Evolutionary conservation across 1,140 invertebrate species (phyloP), one percentile per base, ranked within the genome.

Genomic region (Gryllus bimaculatus): DNA sequence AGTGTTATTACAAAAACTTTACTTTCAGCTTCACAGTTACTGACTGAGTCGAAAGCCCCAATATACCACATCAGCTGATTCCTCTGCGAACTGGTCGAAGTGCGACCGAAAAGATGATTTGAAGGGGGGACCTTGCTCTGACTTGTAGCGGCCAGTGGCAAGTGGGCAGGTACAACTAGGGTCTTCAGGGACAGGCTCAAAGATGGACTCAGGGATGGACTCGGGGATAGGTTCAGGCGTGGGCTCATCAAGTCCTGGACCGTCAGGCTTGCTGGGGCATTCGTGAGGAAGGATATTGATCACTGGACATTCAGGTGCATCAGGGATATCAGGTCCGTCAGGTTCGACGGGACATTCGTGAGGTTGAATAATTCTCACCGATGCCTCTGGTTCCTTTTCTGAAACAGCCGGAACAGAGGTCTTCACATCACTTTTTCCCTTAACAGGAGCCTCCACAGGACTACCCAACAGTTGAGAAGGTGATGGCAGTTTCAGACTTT

Each of bases 401-500:
- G 54, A 66, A 66, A 7, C 54, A 66, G 2, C 18, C 3, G 10
- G 10, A 13, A 18, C 54, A 66, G 54, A 66, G 54, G 18, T 10
- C 10, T 66, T 66, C 10, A 66, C 54, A 66, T 66, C 54, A 66
- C 10, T 7, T 66, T 66, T 66, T 18, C 18, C 18, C 54, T 66
- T 66, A 13, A 13, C 54, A 3, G 54, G 18, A 18, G 10, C 54
- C 18, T 66, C 18, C 10, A 10, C 18, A 66, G 54, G 18, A 18
- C 7, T 18, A 66, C 54, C 54, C 10, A 66, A 18, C 10, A 66
- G 54, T 66, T 10, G 10, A 66, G 54, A 66, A 13, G 54, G 54
- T 13, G 10, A 18, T 3, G 18, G 10, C 54, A 66, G 18, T 66
- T 66, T 66, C 54, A 66, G 18, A 66, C 85, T 85, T 48, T 84